Conservation (phyloP, 2,888 invertebrate species). For the Chouioia cunea region DNA sequence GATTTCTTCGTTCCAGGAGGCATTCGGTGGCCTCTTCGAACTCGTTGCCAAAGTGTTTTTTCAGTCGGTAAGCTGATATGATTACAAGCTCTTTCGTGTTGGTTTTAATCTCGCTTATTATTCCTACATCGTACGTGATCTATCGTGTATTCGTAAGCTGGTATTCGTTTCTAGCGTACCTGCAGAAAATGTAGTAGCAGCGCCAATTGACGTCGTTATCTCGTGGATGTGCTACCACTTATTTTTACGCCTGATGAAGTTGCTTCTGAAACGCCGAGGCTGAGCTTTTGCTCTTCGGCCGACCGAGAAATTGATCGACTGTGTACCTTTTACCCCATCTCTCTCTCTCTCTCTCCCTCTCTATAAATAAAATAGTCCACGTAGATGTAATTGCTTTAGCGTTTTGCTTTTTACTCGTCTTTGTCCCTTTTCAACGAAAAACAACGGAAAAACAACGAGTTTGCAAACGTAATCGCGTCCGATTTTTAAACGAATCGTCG, state of each 20-base stretch:
- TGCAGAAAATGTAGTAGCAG: constrained; percentile 57
- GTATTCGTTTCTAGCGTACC: constrained; percentile 55
- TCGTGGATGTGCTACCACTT: too few relatives aligned
- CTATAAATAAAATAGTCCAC: too few relatives aligned
- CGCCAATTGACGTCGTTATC: background rate
- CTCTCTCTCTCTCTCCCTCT: too few relatives aligned
- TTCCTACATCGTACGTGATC: background rate
- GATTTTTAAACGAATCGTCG: background rate
- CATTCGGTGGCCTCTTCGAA: constrained; percentile 57
- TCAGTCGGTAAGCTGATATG: constrained; percentile 55
- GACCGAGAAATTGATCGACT: too few relatives aligned
- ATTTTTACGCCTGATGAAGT: too few relatives aligned
- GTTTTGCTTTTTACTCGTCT: too few relatives aligned
- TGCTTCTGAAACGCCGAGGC: background rate
- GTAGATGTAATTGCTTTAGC: too few relatives aligned
- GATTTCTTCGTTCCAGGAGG: constrained; percentile 59
- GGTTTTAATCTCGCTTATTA: background rate
- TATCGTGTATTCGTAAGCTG: constrained; percentile 30
- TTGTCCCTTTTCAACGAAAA: too few relatives aligned
- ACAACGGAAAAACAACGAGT: too few relatives aligned
- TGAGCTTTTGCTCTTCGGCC: background rate
- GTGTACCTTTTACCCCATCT: too few relatives aligned
- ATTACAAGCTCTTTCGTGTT: background rate
- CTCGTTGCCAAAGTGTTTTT: constrained; percentile 55
- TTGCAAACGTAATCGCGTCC: too few relatives aligned